Evolutionary conservation across 2,797 vertebrate species (phyloP).

Genomic region (Delichon dasypus): DNA sequence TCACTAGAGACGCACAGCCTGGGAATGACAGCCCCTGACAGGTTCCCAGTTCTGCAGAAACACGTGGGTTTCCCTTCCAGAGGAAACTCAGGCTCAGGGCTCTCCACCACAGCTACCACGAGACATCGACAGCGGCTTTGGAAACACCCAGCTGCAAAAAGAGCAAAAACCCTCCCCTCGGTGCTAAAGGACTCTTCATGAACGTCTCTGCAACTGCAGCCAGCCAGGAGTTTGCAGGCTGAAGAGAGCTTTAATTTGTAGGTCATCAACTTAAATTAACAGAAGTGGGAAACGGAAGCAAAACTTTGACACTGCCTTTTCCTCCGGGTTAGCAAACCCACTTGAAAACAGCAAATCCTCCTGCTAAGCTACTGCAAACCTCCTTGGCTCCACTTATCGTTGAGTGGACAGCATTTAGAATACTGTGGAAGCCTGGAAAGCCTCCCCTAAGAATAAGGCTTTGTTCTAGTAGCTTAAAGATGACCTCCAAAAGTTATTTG

Average conservation of each 20-base stretch:
- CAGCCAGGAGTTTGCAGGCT: neutral
- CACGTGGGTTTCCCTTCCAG: neutral
- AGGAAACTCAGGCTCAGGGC: neutral
- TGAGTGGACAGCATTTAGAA: slow-evolving; percentile 9
- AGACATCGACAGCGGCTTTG: rapidly evolving
- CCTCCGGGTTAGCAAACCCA: neutral
- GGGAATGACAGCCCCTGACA: neutral
- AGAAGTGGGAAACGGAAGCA: slow-evolving; percentile 23
- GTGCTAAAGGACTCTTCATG: neutral
- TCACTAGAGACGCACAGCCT: neutral
- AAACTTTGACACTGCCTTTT: neutral
- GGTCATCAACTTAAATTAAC: neutral
- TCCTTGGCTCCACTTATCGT: neutral
- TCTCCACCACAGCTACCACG: neutral
- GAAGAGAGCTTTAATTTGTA: neutral
- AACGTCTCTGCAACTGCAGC: rapidly evolving
- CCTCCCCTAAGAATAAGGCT: slow-evolving; percentile 15
- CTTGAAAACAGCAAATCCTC: neutral
- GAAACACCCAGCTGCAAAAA: neutral
- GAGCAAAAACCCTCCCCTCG: neutral
- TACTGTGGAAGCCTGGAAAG: neutral
- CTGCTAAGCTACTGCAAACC: neutral
- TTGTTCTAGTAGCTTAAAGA: slow-evolving; percentile 33
- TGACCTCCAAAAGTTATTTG: slow-evolving; percentile 17
- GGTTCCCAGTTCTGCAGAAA: neutral